Conservation (phyloP, 2,888 invertebrate species). For the Neria commutata region DNA sequence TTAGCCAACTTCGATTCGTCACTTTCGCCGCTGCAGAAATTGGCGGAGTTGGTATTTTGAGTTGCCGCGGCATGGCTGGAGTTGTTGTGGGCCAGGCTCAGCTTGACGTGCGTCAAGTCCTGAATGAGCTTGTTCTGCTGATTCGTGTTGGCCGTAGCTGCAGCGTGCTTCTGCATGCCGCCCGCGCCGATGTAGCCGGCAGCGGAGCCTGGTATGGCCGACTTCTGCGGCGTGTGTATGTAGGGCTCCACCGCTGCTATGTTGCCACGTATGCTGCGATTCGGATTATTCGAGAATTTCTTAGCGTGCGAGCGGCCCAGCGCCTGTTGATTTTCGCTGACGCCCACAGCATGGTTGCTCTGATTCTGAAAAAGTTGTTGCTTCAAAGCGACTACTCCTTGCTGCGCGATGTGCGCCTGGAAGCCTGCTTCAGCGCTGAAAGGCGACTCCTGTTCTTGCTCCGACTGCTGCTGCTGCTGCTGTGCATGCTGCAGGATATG, state of each 20-base stretch:
- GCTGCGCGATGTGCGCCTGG: conserved; percentile 34
- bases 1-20: conserved; percentile 63
- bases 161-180: conserved; percentile 53
- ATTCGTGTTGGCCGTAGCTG: conserved; percentile 59
- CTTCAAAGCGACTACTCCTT: conserved; percentile 52
- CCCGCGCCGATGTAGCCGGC: conserved; percentile 59
- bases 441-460: conserved; percentile 33
- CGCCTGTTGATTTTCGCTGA: conserved; percentile 25
- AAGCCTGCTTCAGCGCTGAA: conserved; percentile 20
- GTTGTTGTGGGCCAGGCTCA: conserved; percentile 50
- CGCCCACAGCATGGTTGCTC: conserved; percentile 42
- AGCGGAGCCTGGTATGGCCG: conserved; percentile 62
- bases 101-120: conserved; percentile 57
- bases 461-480: conserved; percentile 37
- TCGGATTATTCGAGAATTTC: conserved; percentile 41
- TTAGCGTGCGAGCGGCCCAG: conserved; percentile 23
- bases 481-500: conserved; percentile 29
- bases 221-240: conserved; percentile 77
- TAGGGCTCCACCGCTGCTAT: conserved; percentile 88
- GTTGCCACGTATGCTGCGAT: conserved; percentile 68
- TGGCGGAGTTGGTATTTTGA: conserved; percentile 16
- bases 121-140: conserved; percentile 61
- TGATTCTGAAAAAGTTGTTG: conserved; percentile 55
- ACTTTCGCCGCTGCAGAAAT: conserved; percentile 64
- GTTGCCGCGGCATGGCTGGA: conserved; percentile 40